These are phyloP conservation scores for Ooceraea biroi DNA, from an alignment of 1,140 invertebrate genomes.

Conservation along the genomic window DNA sequence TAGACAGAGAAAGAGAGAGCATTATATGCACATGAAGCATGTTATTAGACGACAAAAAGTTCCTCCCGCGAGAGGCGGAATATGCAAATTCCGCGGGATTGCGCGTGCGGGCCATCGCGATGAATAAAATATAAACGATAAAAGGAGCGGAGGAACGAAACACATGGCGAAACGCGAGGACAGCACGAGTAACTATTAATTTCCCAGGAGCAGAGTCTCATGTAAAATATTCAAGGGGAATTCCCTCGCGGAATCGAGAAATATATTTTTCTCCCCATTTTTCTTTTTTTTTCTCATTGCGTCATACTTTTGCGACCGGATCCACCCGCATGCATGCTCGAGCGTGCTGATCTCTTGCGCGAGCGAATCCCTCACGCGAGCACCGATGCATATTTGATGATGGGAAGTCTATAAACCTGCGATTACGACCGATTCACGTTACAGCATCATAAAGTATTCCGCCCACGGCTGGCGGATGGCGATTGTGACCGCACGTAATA, in stretches of 20 bases:
- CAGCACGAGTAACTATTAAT: slow-evolving; percentile 55
- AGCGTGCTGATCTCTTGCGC: slow-evolving; percentile 19
- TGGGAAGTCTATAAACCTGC: background rate
- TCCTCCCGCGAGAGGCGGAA: background rate
- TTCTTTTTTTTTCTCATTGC: slow-evolving; percentile 5
- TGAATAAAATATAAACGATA: slow-evolving; percentile 24
- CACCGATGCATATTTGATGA: slow-evolving; percentile 59
- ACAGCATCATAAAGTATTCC: slow-evolving; percentile 29
- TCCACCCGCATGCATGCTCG: slow-evolving; percentile 28
- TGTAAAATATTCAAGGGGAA: slow-evolving; percentile 45
- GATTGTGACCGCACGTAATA: background rate
- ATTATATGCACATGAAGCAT: background rate
- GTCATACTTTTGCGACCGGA: background rate
- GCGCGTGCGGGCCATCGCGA: background rate
- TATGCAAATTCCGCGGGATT: slow-evolving; percentile 1
- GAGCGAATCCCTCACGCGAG: slow-evolving; percentile 21
- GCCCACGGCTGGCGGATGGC: background rate
- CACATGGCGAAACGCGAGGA: slow-evolving; percentile 11
- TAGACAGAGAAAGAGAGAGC: too few species aligned
- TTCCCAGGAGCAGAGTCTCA: background rate
- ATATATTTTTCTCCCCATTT: slow-evolving; percentile 30
- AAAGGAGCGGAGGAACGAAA: background rate
- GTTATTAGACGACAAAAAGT: background rate
- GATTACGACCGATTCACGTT: slow-evolving; percentile 29
- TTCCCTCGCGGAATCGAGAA: background rate